Evolutionary conservation across 2,113 vertebrate genomes (phyloP).

Genomic region (Monarcha castaneiventris): DNA sequence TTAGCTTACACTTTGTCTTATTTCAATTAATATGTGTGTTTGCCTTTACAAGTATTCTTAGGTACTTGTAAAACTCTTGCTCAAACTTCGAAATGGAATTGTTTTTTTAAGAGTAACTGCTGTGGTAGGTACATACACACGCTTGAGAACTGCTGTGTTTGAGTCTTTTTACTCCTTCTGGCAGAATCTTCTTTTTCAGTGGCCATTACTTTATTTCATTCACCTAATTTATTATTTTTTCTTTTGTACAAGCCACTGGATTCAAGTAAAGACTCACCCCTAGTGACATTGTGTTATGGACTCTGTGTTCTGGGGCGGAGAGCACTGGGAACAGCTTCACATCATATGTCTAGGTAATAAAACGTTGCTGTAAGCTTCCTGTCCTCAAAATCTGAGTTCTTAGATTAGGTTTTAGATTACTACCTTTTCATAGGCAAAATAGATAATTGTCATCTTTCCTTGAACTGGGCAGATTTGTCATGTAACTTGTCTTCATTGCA

Average conservation of each 20-base stretch:
- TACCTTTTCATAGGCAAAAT: background rate
- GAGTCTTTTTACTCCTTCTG: background rate
- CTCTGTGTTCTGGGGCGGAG: conserved; percentile 94
- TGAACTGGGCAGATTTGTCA: background rate
- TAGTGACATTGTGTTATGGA: conserved; percentile 93
- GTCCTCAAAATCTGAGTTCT: background rate
- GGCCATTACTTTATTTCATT: background rate
- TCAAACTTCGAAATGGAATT: background rate
- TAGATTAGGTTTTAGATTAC: background rate
- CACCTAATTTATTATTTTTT: background rate
- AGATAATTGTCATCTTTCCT: background rate
- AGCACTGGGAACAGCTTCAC: conserved; percentile 94
- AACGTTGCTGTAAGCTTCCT: background rate
- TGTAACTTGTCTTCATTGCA: background rate
- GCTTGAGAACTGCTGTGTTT: background rate
- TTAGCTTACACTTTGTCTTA: background rate
- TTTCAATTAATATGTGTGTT: background rate
- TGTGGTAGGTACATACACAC: background rate
- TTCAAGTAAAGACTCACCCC: conserved; percentile 88
- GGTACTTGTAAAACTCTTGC: background rate
- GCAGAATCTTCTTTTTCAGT: background rate
- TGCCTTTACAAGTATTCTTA: background rate
- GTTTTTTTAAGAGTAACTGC: background rate
- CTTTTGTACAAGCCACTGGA: conserved; percentile 81
- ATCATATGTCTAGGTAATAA: conserved; percentile 96